These are phyloP conservation scores for Trypoxylus dichotomus DNA, from an alignment of 1,140 invertebrate species.

Conservation along the genomic window DNA sequence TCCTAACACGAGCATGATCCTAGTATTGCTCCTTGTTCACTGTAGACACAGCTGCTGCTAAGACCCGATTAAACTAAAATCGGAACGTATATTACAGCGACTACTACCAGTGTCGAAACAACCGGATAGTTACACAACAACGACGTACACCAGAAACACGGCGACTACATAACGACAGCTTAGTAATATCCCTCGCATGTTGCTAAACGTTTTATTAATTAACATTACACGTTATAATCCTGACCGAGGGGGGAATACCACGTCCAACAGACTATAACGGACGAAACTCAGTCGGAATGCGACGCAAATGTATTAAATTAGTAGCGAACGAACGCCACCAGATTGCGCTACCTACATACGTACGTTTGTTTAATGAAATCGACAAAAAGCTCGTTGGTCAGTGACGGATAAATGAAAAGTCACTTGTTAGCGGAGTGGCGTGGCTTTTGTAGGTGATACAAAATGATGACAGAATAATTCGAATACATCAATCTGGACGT, in stretches of 20 bases:
- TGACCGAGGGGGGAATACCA: background rate
- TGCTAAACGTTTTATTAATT: conserved; percentile 15
- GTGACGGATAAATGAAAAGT: no score
- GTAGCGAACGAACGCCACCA: background rate
- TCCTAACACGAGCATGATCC: no score
- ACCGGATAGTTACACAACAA: background rate
- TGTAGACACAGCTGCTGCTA: background rate
- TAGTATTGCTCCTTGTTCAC: background rate
- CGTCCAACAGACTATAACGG: background rate
- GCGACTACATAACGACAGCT: background rate
- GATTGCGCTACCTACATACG: background rate
- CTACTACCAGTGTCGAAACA: background rate
- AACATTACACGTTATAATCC: background rate
- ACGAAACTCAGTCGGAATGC: background rate
- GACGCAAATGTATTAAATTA: background rate
- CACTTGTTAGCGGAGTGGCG: no score
- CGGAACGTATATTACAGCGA: background rate
- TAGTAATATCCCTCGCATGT: background rate
- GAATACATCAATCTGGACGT: no score
- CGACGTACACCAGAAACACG: background rate
- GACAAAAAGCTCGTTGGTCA: no score
- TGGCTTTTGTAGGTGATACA: no score
- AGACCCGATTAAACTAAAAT: background rate
- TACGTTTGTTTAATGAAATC: no score
- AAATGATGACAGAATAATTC: no score